A percentile compares a stretch with the other conserved stretches of the same genome.
phyloP scores from a whole-genome alignment of 2,888 invertebrate species.

The Hirudinaria manillensis region DNA sequence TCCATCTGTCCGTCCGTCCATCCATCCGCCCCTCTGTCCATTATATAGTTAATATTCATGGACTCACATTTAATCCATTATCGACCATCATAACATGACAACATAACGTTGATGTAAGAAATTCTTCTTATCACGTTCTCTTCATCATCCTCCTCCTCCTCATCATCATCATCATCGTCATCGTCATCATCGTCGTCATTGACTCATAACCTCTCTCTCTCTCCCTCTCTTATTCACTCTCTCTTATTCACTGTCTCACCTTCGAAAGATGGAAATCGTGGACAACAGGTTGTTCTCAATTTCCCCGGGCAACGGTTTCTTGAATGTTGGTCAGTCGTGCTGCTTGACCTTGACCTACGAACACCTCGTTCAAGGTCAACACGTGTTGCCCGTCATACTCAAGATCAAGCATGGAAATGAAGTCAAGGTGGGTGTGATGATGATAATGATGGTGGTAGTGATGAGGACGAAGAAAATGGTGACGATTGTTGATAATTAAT shows the following conservation, averaged over 20 bases:
- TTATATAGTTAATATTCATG: no score
- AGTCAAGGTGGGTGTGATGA: slow-evolving; percentile 47
- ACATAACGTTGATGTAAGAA: no score
- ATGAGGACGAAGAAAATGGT: not conserved
- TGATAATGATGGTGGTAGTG: not conserved
- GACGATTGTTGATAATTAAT: no score
- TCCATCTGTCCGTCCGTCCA: no score
- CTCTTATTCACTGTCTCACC: not conserved
- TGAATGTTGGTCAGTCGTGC: slow-evolving; percentile 49
- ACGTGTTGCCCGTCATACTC: slow-evolving; percentile 51
- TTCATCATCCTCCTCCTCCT: not conserved
- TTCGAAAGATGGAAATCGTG: slow-evolving; percentile 51
- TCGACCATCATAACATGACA: no score
- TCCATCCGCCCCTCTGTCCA: no score
- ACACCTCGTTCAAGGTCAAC: slow-evolving; percentile 52
- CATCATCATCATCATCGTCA: not conserved
- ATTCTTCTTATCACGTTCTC: no score
- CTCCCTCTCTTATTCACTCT: not conserved
- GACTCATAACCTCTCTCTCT: not conserved
- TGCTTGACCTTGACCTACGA: slow-evolving; percentile 49
- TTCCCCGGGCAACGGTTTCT: slow-evolving; percentile 48
- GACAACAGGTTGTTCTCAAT: slow-evolving; percentile 52
- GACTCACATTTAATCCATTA: no score
- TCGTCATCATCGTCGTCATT: not conserved
- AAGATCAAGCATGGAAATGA: slow-evolving; percentile 52